Conservation (phyloP, 2,888 invertebrate genomes). For the Timema podura region DNA sequence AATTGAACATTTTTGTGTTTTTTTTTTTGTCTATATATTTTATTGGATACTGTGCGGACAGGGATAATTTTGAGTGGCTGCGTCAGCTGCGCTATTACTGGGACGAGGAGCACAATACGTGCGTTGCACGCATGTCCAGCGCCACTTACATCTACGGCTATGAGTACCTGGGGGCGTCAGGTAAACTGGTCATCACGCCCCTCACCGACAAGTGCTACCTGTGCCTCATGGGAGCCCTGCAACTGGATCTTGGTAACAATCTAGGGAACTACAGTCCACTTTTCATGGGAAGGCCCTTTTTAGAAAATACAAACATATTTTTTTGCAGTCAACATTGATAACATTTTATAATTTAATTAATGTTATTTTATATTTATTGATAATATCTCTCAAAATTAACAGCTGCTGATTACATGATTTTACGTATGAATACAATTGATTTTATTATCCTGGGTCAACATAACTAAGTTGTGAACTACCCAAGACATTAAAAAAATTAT, state of each 20-base stretch:
- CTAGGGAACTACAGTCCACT: no score
- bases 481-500: no score
- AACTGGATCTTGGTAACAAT: conserved; percentile 65
- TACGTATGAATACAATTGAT: no score
- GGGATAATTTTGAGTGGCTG: conserved; percentile 80
- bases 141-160: conserved; percentile 81
- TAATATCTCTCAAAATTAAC: no score
- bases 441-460: no score
- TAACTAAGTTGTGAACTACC: no score
- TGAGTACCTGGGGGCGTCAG: conserved; percentile 84
- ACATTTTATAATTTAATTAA: no score
- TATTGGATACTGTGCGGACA: conserved; percentile 38
- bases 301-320: no score
- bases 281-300: no score
- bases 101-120: conserved; percentile 71
- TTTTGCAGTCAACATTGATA: no score
- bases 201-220: conserved; percentile 85
- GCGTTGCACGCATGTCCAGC: conserved; percentile 79
- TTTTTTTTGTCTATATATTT: conserved; percentile 26
- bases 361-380: no score
- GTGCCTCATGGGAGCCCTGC: conserved; percentile 85
- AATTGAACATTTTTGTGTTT: neutral
- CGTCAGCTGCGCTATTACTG: conserved; percentile 90
- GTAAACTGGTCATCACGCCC: conserved; percentile 83
- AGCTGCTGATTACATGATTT: no score